Evolutionary conservation across 2,888 invertebrate species (phyloP), one percentile per base, ranked within the genome.

Genomic region (Peribatodes rhomboidaria): DNA sequence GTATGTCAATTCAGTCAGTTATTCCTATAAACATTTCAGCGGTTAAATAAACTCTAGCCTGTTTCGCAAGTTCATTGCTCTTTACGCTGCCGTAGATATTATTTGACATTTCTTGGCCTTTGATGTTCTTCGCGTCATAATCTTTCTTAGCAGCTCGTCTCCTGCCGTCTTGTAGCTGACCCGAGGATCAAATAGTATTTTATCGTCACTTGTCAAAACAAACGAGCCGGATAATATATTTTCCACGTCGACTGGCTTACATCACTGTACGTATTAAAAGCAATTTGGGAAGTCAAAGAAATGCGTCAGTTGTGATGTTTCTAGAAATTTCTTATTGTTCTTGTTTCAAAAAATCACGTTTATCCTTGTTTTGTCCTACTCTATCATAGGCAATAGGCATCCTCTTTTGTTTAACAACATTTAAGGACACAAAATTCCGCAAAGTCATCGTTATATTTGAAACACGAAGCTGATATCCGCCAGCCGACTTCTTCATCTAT

Each of bases 401-500:
- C 31, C 31, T 49, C 18, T 11, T 50, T 18, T 50, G 50, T 50
- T 37, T 20, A 20, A 20, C 16, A 14, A 49, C 42, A 47, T 61
- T 39, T 39, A 67, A 63, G 61, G 61, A 64, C 49, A 49, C 49
- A 46, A 46, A 54, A 39, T 64, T 69, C 65, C 55, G 68, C 61
- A 61, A 57, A 74, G 67, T 72, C 71, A 76, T 70, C 67, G 65
- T 61, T 64, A 61, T 50, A 35, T 44, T 33, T 10, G 33, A 20
- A 18, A 33, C 35, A 61, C 65, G 55, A 55, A 62, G 57, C 66
- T 41, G 54, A 18, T 60, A 61, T 67, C 62, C 61, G 42, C 69
- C 71, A 83, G 78, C 87, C 86, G 70, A 81, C 49, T 81, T 86
- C 49, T 55, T 60, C 31, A 61, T 77, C 81, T 86, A 83, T 84